phyloP scores from a whole-genome alignment of 1,140 invertebrate species.

The Zelostemma sp. region DNA sequence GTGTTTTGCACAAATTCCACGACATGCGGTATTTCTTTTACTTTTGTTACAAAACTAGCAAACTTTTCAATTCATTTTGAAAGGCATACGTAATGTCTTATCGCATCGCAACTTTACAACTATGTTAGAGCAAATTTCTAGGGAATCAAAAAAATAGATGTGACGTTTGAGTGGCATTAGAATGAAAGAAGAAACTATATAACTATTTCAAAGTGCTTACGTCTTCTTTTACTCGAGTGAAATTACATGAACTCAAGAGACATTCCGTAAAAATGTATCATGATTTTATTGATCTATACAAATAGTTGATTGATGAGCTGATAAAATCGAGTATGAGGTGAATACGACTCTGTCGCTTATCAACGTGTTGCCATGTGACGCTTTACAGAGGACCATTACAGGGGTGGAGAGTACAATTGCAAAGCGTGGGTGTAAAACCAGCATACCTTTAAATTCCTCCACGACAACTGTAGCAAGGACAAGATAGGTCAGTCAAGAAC shows the following conservation, averaged over 20 bases:
- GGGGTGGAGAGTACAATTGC: conserved; percentile 4
- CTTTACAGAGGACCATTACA: neutral
- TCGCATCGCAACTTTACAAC: too few relatives aligned
- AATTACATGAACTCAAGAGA: conserved; percentile 8
- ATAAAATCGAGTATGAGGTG: conserved; percentile 29
- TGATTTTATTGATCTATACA: conserved; percentile 24
- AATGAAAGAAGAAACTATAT: too few relatives aligned
- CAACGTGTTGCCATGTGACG: conserved; percentile 8
- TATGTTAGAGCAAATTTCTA: too few relatives aligned
- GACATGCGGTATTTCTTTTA: too few relatives aligned
- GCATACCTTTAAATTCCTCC: conserved; percentile 74
- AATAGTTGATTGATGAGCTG: conserved; percentile 15
- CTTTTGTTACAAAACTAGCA: too few relatives aligned
- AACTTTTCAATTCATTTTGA: too few relatives aligned
- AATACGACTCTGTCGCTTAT: conserved; percentile 20
- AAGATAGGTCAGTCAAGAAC: conserved; percentile 58
- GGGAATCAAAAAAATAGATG: too few relatives aligned
- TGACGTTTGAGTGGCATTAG: too few relatives aligned
- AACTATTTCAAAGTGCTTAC: too few relatives aligned
- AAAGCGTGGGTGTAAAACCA: conserved; percentile 17
- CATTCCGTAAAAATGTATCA: conserved; percentile 24
- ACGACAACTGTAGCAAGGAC: conserved; percentile 69
- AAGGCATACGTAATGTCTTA: too few relatives aligned
- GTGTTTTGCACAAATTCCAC: too few relatives aligned
- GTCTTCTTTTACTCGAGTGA: neutral